A percentile compares a stretch with the other conserved stretches of the same genome.
phyloP scores from a whole-genome alignment of 2,888 invertebrate genomes.

The Uropetala carovei region DNA sequence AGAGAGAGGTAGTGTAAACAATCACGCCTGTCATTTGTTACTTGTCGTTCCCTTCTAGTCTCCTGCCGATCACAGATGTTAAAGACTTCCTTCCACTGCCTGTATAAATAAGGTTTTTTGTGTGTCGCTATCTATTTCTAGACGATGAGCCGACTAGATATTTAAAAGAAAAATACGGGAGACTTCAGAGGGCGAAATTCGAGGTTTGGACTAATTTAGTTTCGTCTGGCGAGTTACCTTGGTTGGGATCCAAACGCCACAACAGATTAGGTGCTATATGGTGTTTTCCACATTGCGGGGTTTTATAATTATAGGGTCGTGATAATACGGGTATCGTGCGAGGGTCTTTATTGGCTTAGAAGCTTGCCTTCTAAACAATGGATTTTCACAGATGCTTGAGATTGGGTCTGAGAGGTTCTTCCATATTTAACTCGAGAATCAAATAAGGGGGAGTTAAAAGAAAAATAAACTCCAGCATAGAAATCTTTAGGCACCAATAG shows the following conservation, averaged over 20 bases:
- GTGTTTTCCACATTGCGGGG: conserved; percentile 34
- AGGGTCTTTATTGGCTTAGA: background rate
- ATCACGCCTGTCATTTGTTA: conserved; percentile 63
- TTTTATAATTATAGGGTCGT: conserved; percentile 40
- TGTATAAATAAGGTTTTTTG: conserved; percentile 58
- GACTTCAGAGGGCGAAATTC: conserved; percentile 44
- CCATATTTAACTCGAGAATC: too few species aligned
- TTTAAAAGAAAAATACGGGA: conserved; percentile 45
- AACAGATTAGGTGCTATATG: conserved; percentile 29
- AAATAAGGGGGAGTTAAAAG: too few species aligned
- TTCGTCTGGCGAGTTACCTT: conserved; percentile 29
- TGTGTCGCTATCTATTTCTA: conserved; percentile 51
- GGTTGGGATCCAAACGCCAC: conserved; percentile 43
- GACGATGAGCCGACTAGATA: conserved; percentile 43
- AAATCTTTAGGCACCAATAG: too few species aligned
- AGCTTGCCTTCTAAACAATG: too few species aligned
- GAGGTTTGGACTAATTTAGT: conserved; percentile 61
- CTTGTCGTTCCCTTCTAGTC: conserved; percentile 41
- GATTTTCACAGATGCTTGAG: too few species aligned
- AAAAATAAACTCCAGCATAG: too few species aligned
- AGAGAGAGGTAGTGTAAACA: conserved; percentile 58
- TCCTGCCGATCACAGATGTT: conserved; percentile 60
- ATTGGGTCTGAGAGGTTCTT: too few species aligned
- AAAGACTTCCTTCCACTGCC: conserved; percentile 61
- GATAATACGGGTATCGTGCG: conserved; percentile 14